Conservation (phyloP, 2,113 vertebrate species). For the Xiphorhynchus elegans region DNA sequence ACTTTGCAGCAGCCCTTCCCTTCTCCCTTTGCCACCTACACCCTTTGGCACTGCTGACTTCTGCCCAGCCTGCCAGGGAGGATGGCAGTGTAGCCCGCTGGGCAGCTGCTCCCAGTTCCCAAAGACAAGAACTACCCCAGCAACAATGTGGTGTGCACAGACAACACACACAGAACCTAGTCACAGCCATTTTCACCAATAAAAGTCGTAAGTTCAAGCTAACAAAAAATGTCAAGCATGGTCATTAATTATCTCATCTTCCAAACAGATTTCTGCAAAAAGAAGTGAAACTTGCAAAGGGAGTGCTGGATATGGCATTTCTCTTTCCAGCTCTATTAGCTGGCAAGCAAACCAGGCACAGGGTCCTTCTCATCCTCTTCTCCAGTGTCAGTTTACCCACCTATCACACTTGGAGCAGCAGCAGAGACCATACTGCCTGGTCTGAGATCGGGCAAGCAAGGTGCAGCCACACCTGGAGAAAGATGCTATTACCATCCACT, state of each 20-base stretch:
- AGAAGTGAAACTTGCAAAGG: not conserved
- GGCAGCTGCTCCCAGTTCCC: not conserved
- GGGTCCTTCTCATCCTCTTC: not conserved
- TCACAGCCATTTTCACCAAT: not conserved
- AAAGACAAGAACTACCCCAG: not conserved
- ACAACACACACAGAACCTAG: not conserved
- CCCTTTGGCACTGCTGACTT: not conserved
- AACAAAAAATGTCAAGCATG: not conserved
- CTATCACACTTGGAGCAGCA: not conserved
- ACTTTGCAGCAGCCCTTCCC: not conserved
- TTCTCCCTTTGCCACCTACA: not conserved
- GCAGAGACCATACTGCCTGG: not conserved
- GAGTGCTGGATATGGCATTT: not conserved
- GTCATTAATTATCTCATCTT: not conserved
- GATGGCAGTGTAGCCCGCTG: rapidly evolving
- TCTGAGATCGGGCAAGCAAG: not conserved
- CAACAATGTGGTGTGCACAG: not conserved
- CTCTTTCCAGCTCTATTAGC: not conserved
- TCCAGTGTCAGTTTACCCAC: not conserved
- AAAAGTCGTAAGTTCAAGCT: not conserved
- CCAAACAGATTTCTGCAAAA: not conserved
- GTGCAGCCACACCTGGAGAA: not conserved
- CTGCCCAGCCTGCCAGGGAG: not conserved
- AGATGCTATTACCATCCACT: not conserved
- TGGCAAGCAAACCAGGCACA: rapidly evolving